phyloP scores from a whole-genome alignment of 2,888 invertebrate species.

The Luffia ferchaultella region DNA sequence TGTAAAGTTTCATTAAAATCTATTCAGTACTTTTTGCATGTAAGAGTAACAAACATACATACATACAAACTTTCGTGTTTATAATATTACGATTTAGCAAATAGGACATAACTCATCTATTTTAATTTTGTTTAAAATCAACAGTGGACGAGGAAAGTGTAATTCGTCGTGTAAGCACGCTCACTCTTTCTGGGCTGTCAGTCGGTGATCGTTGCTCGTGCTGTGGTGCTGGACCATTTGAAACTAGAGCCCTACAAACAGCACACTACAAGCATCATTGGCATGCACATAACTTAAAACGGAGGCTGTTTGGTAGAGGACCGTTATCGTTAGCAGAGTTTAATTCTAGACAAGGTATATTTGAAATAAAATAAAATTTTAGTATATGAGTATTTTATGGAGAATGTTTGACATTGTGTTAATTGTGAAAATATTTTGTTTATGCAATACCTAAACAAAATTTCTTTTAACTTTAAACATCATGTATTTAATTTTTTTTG shows the following conservation, averaged over 20 bases:
- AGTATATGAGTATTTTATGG: constrained; percentile 1
- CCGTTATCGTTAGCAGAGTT: constrained; percentile 45
- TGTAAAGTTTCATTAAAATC: too few relatives aligned
- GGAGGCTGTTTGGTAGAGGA: constrained; percentile 67
- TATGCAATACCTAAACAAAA: too few relatives aligned
- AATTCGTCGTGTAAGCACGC: constrained; percentile 38
- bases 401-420: background rate
- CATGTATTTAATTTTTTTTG: too few relatives aligned
- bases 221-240: constrained; percentile 63
- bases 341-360: constrained; percentile 43
- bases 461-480: too few relatives aligned
- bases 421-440: too few relatives aligned
- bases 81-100: too few relatives aligned
- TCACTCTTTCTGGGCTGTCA: constrained; percentile 40
- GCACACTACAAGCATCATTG: constrained; percentile 84
- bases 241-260: constrained; percentile 69
- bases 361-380: background rate
- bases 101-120: too few relatives aligned
- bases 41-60: too few relatives aligned
- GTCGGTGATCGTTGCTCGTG: constrained; percentile 51
- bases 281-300: constrained; percentile 85
- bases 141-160: constrained; percentile 60
- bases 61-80: too few relatives aligned
- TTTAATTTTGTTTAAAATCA: too few relatives aligned
- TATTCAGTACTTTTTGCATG: too few relatives aligned